Base-by-base conservation (phyloP, 2,888 invertebrate species). In the Acleris holmiana region DNA sequence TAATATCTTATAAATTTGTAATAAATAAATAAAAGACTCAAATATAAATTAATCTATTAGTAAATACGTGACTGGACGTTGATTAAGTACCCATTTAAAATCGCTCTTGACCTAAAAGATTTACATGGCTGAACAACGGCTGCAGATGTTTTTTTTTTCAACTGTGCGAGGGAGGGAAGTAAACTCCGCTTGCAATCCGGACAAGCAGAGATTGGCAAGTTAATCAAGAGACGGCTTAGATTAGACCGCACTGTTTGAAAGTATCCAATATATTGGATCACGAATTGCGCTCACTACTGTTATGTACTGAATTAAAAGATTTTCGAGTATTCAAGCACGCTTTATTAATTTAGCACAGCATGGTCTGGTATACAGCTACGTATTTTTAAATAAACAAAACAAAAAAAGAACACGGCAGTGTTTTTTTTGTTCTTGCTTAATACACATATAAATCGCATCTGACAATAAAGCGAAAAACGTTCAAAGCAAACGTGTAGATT, bases 41-140 rank as follows among this genome's bases (percentile, higher is more conserved):
- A 0, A 10, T 29, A 0, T 35, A 35, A 35, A 35, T 10, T 4
- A 35, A 13, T 13, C 13, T 13, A 35, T 13, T 35, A 47, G 18
- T 18, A 35, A 35, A 19, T 6, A 23, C 18, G 25, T 25, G n/a
- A 25, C 25, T 8, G 4, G 4, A 50, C 8, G 1, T 35, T 13
- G 13, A 4, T 18, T 15, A 53, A 41, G 15, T 21, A 23, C n/a
- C n/a, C n/a, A n/a, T n/a, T 23, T 23, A 7, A 17, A 40, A 40
- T 19, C 13, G 35, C 4, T 40, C 21, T 40, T 21, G 76, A 76
- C 75, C 73, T 73, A 77, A 73, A 73, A 72, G 73, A 73, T 75
- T 74, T 78, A 73, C 71, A 71, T 69, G 71, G 74, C 68, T 68
- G 67, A 74, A 60, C 57, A 17, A 40, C 46, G 51, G 35, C 25